Evolutionary conservation across 2,797 vertebrate species (phyloP), one percentile per base, ranked within the genome.

Genomic region (Leuciscus waleckii): DNA sequence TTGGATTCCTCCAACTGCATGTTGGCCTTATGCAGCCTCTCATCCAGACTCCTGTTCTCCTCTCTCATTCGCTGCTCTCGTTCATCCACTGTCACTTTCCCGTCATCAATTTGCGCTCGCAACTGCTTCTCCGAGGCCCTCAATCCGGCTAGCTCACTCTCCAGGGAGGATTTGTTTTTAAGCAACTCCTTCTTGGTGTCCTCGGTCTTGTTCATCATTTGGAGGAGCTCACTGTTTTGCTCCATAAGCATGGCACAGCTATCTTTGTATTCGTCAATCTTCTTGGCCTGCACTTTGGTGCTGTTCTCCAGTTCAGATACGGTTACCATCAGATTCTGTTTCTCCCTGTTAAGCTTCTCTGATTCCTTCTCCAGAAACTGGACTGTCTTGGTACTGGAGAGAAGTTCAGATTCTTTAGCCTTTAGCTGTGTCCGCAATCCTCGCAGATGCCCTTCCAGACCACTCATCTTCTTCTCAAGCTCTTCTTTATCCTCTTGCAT

Each of bases 41-140:
- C 95, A 85, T 98, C 94, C 87, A 98, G 91, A 75, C 92, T 93
- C 65, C 89, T 87, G 90, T 97, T 97, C 89, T 97, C 93, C 11
- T 90, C 92, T 1, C 90, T 91, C 23, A 98, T 90, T 32, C 89
- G 90, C 87, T 93, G 96, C 77, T 96, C 96, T 82, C 94, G 96
- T 87, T 96, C 97, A 79, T 96, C 95, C 78, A 93, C 89, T 0
- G 93, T 94, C 82, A 95, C 89, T 87, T 93, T 89, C 46, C 94
- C 86, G 29, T 96, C 93, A 0, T 93, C 92, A 67, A 94, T 85
- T 86, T 96, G 96, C 46, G 91, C 89, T 84, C 92, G 94, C 68
- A 96, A 92, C 46, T 95, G 96, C 86, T 95, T 97, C 91, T 97
- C 96, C 14, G 95, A 96, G 1, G 95, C 95, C 79, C 92, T 94